Conservation (phyloP, 2,113 vertebrate genomes). For the Deroptyus accipitrinus region DNA sequence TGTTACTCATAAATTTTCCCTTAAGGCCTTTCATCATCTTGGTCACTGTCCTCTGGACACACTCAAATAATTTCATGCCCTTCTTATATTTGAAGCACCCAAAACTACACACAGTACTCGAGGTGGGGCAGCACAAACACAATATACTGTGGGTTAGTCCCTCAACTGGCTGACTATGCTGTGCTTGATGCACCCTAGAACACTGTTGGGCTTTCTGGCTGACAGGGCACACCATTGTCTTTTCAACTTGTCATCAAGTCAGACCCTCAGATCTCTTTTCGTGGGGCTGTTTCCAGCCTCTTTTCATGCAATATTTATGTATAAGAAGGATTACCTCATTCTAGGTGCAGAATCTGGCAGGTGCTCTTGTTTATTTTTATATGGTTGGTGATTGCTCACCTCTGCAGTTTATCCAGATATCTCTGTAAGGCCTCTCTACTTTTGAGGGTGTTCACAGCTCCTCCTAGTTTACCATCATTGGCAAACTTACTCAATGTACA, state of each 20-base stretch:
- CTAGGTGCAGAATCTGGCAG: background rate
- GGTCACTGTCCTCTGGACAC: background rate
- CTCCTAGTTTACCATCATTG: background rate
- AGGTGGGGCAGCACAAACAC: background rate
- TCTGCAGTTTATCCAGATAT: background rate
- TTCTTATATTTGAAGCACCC: background rate
- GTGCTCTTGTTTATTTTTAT: background rate
- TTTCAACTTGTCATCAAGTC: background rate
- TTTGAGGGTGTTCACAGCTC: background rate
- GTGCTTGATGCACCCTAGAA: background rate
- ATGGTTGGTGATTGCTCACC: background rate
- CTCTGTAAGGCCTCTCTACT: background rate
- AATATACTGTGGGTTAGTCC: background rate
- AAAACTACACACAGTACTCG: background rate
- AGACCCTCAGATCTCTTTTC: background rate
- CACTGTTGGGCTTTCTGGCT: background rate
- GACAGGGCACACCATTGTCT: background rate
- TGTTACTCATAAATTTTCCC: background rate
- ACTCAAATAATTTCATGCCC: background rate
- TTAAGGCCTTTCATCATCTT: background rate
- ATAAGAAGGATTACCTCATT: background rate
- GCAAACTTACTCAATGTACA: background rate
- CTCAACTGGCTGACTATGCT: fast-evolving
- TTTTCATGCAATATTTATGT: background rate
- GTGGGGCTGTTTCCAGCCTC: background rate